A percentile compares a stretch with the other conserved stretches of the same genome.
Conservation (phyloP, 2,888 invertebrate species). For the Eumerus sabulonum region DNA sequence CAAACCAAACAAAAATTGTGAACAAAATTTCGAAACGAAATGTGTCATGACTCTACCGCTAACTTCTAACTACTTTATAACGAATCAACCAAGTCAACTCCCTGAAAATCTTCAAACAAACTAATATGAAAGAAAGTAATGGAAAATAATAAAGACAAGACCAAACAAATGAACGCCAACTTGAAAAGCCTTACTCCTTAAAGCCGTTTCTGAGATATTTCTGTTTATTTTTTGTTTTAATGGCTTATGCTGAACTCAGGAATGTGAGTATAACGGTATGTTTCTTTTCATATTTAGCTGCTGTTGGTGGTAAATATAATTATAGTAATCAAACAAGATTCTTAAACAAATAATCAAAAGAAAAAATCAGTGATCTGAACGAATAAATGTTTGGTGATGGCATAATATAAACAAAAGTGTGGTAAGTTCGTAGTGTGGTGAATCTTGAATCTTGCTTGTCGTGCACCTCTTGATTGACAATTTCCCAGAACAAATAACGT, state of each 20-base stretch:
- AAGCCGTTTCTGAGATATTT: conserved; percentile 50
- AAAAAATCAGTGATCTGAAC: too few relatives aligned
- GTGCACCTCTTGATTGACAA: conserved; percentile 43
- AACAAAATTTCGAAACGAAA: too few relatives aligned
- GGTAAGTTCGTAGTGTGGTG: conserved; percentile 19
- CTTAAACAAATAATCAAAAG: conserved; percentile 27
- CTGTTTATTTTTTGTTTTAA: conserved; percentile 29
- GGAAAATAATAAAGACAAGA: not conserved
- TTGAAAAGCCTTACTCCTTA: conserved; percentile 62
- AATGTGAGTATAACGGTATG: conserved; percentile 39
- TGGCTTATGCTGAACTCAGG: conserved; percentile 59
- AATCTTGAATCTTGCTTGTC: conserved; percentile 25
- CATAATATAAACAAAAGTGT: not conserved
- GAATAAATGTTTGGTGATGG: too few relatives aligned
- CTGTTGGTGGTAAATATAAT: conserved; percentile 66
- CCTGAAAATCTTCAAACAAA: too few relatives aligned
- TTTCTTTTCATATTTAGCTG: conserved; percentile 56
- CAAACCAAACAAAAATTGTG: too few relatives aligned
- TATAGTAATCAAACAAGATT: conserved; percentile 36
- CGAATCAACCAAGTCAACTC: not conserved
- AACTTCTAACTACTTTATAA: not conserved
- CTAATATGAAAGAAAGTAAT: not conserved
- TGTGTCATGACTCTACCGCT: too few relatives aligned
- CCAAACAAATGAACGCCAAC: conserved; percentile 43
- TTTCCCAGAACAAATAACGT: too few relatives aligned